A percentile compares a stretch with the other conserved stretches of the same genome.
These are phyloP conservation scores for Physella acuta DNA, from an alignment of 1,140 invertebrate genomes.

Conservation along the genomic window DNA sequence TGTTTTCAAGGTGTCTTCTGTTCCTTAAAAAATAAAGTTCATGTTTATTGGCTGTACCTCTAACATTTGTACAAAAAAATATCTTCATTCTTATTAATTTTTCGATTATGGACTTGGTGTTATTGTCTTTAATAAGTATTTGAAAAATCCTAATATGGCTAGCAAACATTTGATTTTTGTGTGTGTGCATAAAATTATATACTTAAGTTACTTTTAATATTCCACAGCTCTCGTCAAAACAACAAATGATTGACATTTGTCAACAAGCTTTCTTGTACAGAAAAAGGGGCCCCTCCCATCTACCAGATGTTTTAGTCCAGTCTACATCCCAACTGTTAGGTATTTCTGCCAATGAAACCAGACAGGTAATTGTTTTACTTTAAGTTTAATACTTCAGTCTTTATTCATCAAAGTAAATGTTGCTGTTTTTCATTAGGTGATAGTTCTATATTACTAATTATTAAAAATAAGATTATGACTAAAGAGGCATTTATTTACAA, in stretches of 20 bases:
- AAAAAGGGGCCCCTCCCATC: conserved; percentile 26
- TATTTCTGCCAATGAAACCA: conserved; percentile 15
- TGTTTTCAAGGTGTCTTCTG: too few species aligned
- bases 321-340: conserved; percentile 24
- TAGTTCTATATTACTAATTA: background rate
- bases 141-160: too few species aligned
- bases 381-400: background rate
- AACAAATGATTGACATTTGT: conserved; percentile 31
- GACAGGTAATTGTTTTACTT: conserved; percentile 9
- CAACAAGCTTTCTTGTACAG: conserved; percentile 33
- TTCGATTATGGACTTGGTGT: too few species aligned
- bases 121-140: too few species aligned
- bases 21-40: too few species aligned
- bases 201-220: too few species aligned
- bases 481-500: background rate
- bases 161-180: too few species aligned
- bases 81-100: too few species aligned
- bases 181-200: too few species aligned
- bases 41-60: too few species aligned
- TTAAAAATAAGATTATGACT: background rate
- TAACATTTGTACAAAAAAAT: too few species aligned
- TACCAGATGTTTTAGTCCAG: conserved; percentile 29
- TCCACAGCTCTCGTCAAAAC: conserved; percentile 32
- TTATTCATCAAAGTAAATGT: background rate
- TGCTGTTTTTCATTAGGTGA: background rate